phyloP scores from a whole-genome alignment of 2,888 invertebrate species.

The Frankliniella intonsa region DNA sequence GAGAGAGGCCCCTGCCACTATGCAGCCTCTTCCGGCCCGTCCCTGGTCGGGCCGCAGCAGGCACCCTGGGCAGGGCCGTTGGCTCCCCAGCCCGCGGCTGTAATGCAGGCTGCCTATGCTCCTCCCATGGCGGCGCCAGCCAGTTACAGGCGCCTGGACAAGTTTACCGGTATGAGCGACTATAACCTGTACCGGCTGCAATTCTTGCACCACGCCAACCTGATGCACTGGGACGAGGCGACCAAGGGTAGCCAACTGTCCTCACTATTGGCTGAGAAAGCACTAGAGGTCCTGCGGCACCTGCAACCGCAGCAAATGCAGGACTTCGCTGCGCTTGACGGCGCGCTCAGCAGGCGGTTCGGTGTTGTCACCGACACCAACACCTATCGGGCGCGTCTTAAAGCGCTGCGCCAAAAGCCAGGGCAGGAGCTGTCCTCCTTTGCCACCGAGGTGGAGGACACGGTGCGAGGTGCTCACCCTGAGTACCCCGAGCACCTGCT shows the following conservation, averaged over 20 bases:
- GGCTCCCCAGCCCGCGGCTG: no score
- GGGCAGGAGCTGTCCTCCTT: not conserved
- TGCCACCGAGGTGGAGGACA: not conserved
- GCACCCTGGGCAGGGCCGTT: no score
- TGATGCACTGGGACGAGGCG: not conserved
- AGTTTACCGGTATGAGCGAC: not conserved
- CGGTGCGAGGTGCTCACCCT: not conserved
- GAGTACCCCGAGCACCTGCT: not conserved
- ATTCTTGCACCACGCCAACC: not conserved
- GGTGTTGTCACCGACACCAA: not conserved
- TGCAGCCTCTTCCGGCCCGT: no score
- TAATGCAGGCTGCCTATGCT: no score
- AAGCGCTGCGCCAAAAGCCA: not conserved
- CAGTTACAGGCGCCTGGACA: no score
- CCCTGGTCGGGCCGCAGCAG: no score
- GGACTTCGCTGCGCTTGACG: not conserved
- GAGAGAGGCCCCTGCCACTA: no score
- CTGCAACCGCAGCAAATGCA: not conserved
- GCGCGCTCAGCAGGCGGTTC: not conserved
- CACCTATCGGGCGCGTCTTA: not conserved
- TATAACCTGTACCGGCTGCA: not conserved
- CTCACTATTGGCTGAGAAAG: not conserved
- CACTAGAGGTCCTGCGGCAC: not conserved
- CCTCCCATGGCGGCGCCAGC: no score
- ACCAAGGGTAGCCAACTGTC: not conserved